phyloP scores from a whole-genome alignment of 1,140 invertebrate genomes.

The Calliphora vicina region DNA sequence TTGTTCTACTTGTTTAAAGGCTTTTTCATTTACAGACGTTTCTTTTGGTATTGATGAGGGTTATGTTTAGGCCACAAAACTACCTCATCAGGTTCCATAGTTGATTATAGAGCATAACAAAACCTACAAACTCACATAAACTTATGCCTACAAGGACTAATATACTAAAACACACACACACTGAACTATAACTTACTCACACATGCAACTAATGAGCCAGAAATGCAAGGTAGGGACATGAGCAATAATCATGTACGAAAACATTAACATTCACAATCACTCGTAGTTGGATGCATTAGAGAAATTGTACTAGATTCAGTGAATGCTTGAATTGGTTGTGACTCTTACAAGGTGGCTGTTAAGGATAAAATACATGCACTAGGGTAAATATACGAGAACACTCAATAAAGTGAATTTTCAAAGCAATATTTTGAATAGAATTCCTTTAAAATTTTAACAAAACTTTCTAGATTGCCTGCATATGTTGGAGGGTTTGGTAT shows the following conservation, averaged over 20 bases:
- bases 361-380: no score
- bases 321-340: neutral
- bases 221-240: conserved; percentile 1
- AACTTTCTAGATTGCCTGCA: neutral
- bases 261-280: no score
- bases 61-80: conserved; percentile 8
- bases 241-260: no score
- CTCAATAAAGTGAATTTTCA: no score
- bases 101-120: neutral
- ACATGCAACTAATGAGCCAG: conserved; percentile 8
- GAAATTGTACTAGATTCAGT: neutral
- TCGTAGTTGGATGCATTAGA: neutral
- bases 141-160: neutral
- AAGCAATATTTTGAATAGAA: no score
- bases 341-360: no score
- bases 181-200: no score
- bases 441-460: no score
- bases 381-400: no score
- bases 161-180: neutral
- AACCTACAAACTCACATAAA: neutral
- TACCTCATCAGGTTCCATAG: neutral
- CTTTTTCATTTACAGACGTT: neutral
- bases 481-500: neutral
- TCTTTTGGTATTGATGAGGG: neutral
- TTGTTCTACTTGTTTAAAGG: neutral